Base-by-base conservation (phyloP, 2,797 vertebrate species). In the Spondyliosoma cantharus region DNA sequence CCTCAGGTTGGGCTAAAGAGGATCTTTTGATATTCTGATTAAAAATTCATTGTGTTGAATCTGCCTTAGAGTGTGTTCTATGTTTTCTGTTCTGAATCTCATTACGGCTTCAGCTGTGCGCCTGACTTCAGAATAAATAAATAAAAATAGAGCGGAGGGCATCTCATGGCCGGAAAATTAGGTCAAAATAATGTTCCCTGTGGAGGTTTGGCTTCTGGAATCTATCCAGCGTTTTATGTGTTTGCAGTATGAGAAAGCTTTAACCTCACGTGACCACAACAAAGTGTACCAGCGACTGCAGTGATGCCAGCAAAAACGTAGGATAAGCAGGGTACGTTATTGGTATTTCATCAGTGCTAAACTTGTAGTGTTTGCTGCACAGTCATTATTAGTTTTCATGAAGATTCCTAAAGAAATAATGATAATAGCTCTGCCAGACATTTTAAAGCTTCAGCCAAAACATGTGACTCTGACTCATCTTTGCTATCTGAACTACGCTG, bases 31-130 rank as follows among this genome's bases (percentile, higher is more conserved):
- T 92, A 94, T 93, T 90, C 87, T 79, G 78, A 93, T 95, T 93
- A 94, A 95, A 94, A 90, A 94, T 95, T 85, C 75, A 94, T 94
- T 87, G 81, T 93, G 89, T 93, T 92, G 91, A 91, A 93, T 93
- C 89, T 93, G 92, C 90, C 90, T 93, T 46, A 46, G 74, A 93
- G 90, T 91, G 84, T 87, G 86, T 74, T 86, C 80, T 82, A 83
- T 87, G 83, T 91, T 91, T 89, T 86, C 76, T 75, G 75, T 88
- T 87, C 76, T 89, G 83, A 86, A 91, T 92, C 89, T 93, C 89
- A 90, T 92, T 91, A 89, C 72, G 71, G 82, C 81, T 78, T 81
- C 58, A 85, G 86, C 76, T 78, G 86, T 68, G 59, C 11, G 64
- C 75, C 76, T 69, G 64, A 74, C 78, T 87, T 74, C 43, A 80